Percentiles rank a stretch among this genome's conserved stretches.
Conservation (phyloP, 2,797 vertebrate genomes). For the Acipenser transmontanus region DNA sequence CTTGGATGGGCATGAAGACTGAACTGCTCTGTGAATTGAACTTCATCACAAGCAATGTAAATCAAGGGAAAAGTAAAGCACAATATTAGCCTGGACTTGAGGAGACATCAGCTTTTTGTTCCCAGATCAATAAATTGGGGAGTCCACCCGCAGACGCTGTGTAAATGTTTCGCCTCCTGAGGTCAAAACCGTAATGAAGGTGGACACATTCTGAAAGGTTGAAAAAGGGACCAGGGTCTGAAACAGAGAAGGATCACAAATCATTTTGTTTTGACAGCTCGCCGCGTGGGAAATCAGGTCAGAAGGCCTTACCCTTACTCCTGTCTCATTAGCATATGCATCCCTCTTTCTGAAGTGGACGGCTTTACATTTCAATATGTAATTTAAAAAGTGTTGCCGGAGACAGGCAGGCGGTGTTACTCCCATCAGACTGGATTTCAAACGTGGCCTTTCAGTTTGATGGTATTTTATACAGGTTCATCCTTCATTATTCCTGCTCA, state of each 20-base stretch:
- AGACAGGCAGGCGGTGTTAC: conserved; percentile 21
- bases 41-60: no score
- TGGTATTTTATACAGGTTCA: no score
- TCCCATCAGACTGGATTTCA: conserved; percentile 1
- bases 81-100: background rate
- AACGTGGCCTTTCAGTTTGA: conserved; percentile 6
- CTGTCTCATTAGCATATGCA: conserved; percentile 45
- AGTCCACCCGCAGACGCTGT: background rate
- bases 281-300: conserved; percentile 45
- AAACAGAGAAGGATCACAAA: conserved; percentile 4
- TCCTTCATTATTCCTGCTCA: background rate
- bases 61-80: no score
- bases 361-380: conserved; percentile 33
- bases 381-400: conserved; percentile 32
- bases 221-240: background rate
- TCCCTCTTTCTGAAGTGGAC: conserved; percentile 37
- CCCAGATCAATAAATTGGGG: conserved; percentile 2
- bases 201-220: background rate
- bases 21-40: no score
- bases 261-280: conserved; percentile 36
- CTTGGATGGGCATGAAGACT: no score
- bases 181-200: background rate
- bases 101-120: background rate
- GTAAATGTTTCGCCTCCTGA: no score
- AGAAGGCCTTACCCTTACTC: conserved; percentile 19